Conservation (phyloP, 2,888 invertebrate species). For the Meloe dianella region DNA sequence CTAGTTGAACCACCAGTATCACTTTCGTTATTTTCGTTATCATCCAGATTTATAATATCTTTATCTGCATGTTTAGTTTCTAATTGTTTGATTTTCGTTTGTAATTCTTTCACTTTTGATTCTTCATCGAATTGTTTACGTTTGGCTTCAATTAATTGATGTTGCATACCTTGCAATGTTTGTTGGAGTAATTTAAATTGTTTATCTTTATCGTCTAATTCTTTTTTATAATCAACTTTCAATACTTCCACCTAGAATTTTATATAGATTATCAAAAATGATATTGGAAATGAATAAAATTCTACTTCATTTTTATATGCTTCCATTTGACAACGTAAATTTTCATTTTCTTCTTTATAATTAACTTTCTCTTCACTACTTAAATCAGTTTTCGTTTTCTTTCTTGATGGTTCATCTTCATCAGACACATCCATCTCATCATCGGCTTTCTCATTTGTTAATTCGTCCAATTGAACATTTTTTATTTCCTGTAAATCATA, state of each 20-base stretch:
- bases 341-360: constrained; percentile 85
- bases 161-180: constrained; percentile 67
- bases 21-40: constrained; percentile 56
- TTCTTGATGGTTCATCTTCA: constrained; percentile 65
- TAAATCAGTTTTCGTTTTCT: constrained; percentile 48
- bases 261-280: background rate
- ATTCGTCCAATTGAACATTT: constrained; percentile 68
- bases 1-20: constrained; percentile 40
- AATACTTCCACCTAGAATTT: constrained; percentile 73
- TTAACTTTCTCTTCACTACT: constrained; percentile 46
- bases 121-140: constrained; percentile 65
- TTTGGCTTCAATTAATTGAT: constrained; percentile 66
- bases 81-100: constrained; percentile 45
- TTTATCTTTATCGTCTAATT: constrained; percentile 83
- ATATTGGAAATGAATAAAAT: constrained; percentile 5
- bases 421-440: constrained; percentile 90
- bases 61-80: constrained; percentile 47
- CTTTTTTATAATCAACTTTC: constrained; percentile 79
- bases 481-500: constrained; percentile 68
- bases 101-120: constrained; percentile 62
- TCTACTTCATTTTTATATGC: constrained; percentile 87
- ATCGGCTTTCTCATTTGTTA: constrained; percentile 70
- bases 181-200: constrained; percentile 78
- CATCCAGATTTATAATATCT: constrained; percentile 61
- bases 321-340: constrained; percentile 87